Conservation (phyloP, 1,140 invertebrate genomes). For the Drosophila repletoides region DNA sequence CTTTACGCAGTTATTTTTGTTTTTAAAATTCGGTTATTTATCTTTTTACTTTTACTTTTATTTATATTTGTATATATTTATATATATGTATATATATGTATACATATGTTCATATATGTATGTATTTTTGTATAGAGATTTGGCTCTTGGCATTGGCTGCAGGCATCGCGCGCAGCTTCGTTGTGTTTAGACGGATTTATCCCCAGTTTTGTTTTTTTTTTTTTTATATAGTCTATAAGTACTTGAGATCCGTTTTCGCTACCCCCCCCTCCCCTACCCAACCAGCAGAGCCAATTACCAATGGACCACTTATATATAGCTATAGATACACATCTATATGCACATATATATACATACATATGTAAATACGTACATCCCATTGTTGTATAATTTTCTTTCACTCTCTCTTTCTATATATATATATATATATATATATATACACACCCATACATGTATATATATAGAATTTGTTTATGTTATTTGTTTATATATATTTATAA, state of each 20-base stretch:
- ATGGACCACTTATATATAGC: background rate
- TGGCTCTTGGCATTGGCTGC: background rate
- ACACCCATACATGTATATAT: slow-evolving; percentile 13
- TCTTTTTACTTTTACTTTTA: slow-evolving; percentile 43
- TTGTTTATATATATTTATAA: slow-evolving; percentile 27
- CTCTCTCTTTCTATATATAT: slow-evolving; percentile 1
- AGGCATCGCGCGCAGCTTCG: too few species aligned
- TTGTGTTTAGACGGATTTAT: slow-evolving; percentile 11
- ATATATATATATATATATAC: slow-evolving; percentile 15
- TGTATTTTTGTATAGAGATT: slow-evolving; percentile 21
- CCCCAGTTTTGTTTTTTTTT: background rate
- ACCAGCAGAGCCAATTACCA: too few species aligned
- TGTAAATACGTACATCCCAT: slow-evolving; percentile 2
- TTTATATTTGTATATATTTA: slow-evolving; percentile 27
- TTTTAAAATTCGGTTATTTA: slow-evolving; percentile 68
- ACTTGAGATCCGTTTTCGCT: background rate
- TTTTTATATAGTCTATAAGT: background rate
- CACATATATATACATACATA: slow-evolving; percentile 11
- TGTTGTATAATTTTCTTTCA: slow-evolving; percentile 13
- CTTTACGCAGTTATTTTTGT: slow-evolving; percentile 23
- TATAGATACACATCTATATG: slow-evolving; percentile 2
- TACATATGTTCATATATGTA: slow-evolving; percentile 33
- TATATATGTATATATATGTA: slow-evolving; percentile 30
- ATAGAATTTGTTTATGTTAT: slow-evolving; percentile 45
- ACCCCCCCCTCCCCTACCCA: too few species aligned